phyloP scores from a whole-genome alignment of 2,797 vertebrate species.

The Rhadinocentrus ornatus region DNA sequence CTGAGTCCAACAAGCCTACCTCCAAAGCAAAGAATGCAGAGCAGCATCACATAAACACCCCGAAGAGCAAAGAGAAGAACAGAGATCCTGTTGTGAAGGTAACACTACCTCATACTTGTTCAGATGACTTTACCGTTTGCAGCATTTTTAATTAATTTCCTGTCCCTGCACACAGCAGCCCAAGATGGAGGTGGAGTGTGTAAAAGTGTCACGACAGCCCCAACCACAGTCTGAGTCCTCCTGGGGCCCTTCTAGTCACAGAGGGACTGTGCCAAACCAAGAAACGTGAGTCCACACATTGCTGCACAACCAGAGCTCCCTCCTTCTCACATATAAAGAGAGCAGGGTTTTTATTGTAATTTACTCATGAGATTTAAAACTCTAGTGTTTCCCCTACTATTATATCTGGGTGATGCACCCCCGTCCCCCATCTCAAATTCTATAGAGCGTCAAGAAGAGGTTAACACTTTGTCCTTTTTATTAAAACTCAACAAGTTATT shows the following conservation, averaged over 20 bases:
- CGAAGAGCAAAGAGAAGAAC: slow-evolving; percentile 84
- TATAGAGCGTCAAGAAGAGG: no score
- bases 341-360: not conserved
- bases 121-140: not conserved
- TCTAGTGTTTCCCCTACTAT: no score
- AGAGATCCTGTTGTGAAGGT: slow-evolving; percentile 71
- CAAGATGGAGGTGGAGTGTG: slow-evolving; percentile 79
- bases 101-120: not conserved
- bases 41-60: slow-evolving; percentile 81
- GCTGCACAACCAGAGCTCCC: not conserved
- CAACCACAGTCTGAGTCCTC: slow-evolving; percentile 67
- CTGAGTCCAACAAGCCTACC: slow-evolving; percentile 82
- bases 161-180: slow-evolving; percentile 55
- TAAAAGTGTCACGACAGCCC: slow-evolving; percentile 71
- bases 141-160: slow-evolving; percentile 8
- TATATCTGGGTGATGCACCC: no score
- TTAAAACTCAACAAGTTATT: no score
- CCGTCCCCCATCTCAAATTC: no score
- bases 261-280: slow-evolving; percentile 65
- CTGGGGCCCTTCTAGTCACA: slow-evolving; percentile 73
- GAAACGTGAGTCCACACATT: slow-evolving; percentile 73
- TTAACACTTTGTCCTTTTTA: no score
- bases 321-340: no score
- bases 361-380: not conserved
- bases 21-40: slow-evolving; percentile 83